Conservation (phyloP, 2,797 vertebrate genomes). For the Ciconia nigra region DNA sequence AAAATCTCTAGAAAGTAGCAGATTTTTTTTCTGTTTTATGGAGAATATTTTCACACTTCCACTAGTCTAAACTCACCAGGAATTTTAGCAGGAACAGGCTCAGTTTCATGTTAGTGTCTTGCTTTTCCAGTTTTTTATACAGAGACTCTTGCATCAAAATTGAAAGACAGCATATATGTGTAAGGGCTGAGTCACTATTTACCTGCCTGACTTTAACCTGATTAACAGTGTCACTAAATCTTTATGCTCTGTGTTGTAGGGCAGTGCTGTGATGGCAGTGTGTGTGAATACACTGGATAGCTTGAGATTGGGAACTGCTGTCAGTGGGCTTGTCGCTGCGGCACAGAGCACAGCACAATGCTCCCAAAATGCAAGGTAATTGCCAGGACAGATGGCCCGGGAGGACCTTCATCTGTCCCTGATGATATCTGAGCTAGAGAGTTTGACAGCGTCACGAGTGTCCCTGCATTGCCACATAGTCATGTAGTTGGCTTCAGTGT, state of each 20-base stretch:
- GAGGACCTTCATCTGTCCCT: not conserved
- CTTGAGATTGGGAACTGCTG: not conserved
- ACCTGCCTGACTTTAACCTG: not conserved
- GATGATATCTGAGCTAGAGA: not conserved
- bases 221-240: not conserved
- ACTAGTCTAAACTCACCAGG: not conserved
- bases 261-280: not conserved
- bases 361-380: not conserved
- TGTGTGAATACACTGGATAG: not conserved
- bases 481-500: not conserved
- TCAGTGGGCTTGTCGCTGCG: not conserved
- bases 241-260: not conserved
- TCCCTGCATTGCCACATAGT: not conserved
- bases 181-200: not conserved
- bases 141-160: not conserved
- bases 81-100: not conserved
- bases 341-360: not conserved
- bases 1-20: not conserved
- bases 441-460: not conserved
- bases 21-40: not conserved
- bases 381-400: not conserved
- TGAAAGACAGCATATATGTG: not conserved
- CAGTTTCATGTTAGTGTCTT: not conserved
- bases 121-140: not conserved
- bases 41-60: not conserved